phyloP scores from a whole-genome alignment of 1,140 invertebrate species.

The Cotesia typhae region DNA sequence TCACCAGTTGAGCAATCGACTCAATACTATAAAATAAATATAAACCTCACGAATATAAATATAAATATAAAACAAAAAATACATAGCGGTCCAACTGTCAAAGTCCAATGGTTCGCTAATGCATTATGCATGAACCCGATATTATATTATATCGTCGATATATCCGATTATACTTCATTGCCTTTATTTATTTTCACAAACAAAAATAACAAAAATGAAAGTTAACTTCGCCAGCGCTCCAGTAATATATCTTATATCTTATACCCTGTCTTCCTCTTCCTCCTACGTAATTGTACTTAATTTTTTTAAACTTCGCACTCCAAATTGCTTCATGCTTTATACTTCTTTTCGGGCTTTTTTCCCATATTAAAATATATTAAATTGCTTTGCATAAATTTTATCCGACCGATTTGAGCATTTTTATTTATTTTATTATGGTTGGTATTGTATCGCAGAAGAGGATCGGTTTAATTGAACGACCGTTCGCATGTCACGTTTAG shows the following conservation, averaged over 20 bases:
- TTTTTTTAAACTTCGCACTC: too few species aligned
- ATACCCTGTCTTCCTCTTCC: too few species aligned
- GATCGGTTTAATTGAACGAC: constrained; percentile 36
- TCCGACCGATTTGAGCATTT: constrained; percentile 14
- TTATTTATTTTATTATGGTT: constrained; percentile 2
- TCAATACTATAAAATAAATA: not conserved
- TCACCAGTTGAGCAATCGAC: too few species aligned
- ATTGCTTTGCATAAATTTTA: constrained; percentile 7
- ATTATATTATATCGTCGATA: not conserved
- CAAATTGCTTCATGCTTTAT: too few species aligned
- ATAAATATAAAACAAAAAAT: constrained; percentile 27
- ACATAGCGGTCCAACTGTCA: constrained; percentile 27
- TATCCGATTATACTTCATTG: constrained; percentile 27
- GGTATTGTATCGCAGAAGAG: constrained; percentile 20
- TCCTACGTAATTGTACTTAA: too few species aligned
- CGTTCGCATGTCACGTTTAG: constrained; percentile 34
- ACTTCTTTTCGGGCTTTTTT: not conserved
- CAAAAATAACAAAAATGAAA: not conserved
- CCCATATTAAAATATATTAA: constrained; percentile 15
- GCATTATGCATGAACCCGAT: constrained; percentile 20
- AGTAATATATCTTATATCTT: too few species aligned
- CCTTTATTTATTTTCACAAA: constrained; percentile 17
- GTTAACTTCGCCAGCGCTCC: not conserved
- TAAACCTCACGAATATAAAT: constrained; percentile 16
- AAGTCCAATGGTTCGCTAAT: constrained; percentile 26